Base-by-base conservation (phyloP, 2,888 invertebrate genomes). In the Cataglyphis altisquamis region DNA sequence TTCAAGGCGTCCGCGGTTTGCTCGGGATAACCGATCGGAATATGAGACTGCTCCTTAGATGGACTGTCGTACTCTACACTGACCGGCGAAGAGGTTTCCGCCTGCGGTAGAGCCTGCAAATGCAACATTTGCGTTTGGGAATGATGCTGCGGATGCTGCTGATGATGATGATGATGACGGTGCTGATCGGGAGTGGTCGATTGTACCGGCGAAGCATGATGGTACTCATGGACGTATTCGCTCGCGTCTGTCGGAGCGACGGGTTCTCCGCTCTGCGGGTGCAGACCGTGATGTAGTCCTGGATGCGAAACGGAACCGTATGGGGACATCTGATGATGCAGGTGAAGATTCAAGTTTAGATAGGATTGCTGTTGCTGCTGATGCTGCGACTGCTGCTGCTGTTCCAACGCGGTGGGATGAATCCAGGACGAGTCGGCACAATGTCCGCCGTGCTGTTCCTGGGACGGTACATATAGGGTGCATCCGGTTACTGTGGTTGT, bases 231-330 rank as follows among this genome's bases (percentile, higher is more conserved):
- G 18, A 91, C 87, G 63, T 93, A 93, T 10, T 92, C 92, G 18
- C 86, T 72, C 12, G 83, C 32, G 39, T 90, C 89, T 1, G 86
- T 62, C 0, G 90, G 81, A 32, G 85, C 78, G 25, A 86, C 84
- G 0, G 87, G 32, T 6, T 90, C 90, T 2, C 68, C 80, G 8
- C 84, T 77, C 4, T 85, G 88, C 95, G 73, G 96, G 95, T 92
- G 96, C 96, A 45, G 96, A 96, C 36, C 96, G 96, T 29, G 96
- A 95, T 92, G 96, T 96, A 48, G 96, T 96, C 45, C 97, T 96
- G 21, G 64, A 70, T 83, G 93, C 55, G 86, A 90, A 86, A 78
- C 91, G n/a, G 91, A 64, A 3, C 84, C 52, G 62, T 90, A 90
- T 0, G 90, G 90, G 0, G 94, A 92, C 87, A 94, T 94, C 77